These are phyloP conservation scores for Agelas oroides DNA, from an alignment of 37 sponge, comb jelly and placozoan species.

Conservation along the genomic window DNA sequence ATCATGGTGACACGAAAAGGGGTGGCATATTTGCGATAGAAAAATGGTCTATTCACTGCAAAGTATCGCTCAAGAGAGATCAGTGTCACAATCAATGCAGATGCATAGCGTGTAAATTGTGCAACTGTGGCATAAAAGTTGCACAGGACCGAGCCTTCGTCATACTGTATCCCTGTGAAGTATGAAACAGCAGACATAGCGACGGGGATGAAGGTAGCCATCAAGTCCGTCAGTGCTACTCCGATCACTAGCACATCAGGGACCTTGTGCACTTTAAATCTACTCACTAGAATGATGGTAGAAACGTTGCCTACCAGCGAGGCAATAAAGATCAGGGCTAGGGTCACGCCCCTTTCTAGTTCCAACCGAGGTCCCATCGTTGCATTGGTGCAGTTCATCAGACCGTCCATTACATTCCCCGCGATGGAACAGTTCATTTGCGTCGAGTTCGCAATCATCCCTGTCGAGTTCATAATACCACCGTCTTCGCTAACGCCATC, in stretches of 20 bases:
- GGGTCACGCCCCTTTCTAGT: too few species aligned
- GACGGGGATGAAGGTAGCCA: slow-evolving; percentile 63
- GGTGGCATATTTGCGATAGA: slow-evolving; percentile 64
- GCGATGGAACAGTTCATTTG: too few species aligned
- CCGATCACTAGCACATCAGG: slow-evolving; percentile 80
- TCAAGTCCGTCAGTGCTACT: slow-evolving; percentile 70
- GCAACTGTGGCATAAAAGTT: slow-evolving; percentile 57
- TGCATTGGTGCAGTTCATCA: too few species aligned
- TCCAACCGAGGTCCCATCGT: too few species aligned
- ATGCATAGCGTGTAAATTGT: slow-evolving; percentile 61
- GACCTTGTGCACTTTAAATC: slow-evolving; percentile 63
- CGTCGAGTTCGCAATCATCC: too few species aligned
- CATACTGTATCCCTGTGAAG: slow-evolving; percentile 14
- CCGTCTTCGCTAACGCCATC: too few species aligned
- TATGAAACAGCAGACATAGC: slow-evolving; percentile 59
- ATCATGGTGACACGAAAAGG: slow-evolving; percentile 20
- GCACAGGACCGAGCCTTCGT: slow-evolving; percentile 40
- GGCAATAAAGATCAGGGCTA: slow-evolving; percentile 24
- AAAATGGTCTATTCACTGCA: slow-evolving; percentile 71
- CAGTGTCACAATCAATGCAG: slow-evolving; percentile 68
- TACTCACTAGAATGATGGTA: slow-evolving; percentile 57
- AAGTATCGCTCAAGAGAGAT: slow-evolving; percentile 83
- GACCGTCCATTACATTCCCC: too few species aligned
- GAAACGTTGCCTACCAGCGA: slow-evolving; percentile 60
- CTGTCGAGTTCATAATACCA: too few species aligned